Conservation (phyloP, 2,113 vertebrate species). For the Bubo blakistoni region DNA sequence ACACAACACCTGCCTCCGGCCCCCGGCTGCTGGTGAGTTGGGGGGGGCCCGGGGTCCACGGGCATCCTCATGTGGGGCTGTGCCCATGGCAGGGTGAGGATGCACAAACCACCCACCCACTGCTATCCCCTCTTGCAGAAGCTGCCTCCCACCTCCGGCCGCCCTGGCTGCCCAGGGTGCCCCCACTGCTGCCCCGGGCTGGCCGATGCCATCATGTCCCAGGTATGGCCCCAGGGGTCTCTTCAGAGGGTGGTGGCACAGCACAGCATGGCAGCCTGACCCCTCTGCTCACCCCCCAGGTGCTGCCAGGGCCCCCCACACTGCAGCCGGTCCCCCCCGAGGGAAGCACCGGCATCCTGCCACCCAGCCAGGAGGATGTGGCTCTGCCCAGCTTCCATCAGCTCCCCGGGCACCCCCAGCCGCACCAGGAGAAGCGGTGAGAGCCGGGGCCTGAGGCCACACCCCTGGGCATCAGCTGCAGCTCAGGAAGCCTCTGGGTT, state of each 20-base stretch:
- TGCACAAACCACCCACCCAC: not conserved
- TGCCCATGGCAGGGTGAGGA: not conserved
- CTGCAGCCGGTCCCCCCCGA: not conserved
- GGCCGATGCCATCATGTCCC: not conserved
- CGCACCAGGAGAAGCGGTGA: constrained; percentile 25
- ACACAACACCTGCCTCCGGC: rapidly evolving
- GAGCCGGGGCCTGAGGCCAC: not conserved
- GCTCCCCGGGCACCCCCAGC: not conserved
- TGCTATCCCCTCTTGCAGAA: not conserved
- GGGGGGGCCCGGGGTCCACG: not conserved
- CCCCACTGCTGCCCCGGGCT: not conserved
- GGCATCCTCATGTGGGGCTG: not conserved
- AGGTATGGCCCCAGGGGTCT: not conserved
- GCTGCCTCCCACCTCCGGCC: not conserved
- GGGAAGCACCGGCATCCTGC: not conserved
- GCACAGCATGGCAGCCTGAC: not conserved
- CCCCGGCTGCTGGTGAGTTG: not conserved
- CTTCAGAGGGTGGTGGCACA: not conserved
- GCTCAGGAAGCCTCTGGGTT: not conserved
- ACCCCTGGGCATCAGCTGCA: not conserved
- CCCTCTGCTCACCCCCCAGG: not conserved
- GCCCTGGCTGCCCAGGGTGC: not conserved
- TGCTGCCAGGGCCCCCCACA: not conserved
- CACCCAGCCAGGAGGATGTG: not conserved
- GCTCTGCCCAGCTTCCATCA: not conserved